Conservation (phyloP, 1,140 invertebrate genomes). For the Acromyrmex heyeri region DNA sequence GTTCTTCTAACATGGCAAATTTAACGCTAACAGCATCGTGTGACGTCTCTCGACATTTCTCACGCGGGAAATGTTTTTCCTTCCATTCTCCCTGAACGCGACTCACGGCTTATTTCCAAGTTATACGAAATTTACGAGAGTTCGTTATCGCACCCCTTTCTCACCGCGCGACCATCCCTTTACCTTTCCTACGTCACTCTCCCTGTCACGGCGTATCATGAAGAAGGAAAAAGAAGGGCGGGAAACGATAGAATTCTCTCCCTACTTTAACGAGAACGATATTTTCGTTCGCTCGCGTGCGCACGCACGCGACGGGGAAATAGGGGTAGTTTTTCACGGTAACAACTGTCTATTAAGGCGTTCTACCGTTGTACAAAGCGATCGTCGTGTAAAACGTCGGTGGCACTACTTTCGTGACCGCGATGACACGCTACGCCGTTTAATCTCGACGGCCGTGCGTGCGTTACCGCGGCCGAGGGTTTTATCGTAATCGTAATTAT, state of each 20-base stretch:
- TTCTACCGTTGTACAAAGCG: not conserved
- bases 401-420: constrained; percentile 67
- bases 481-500: constrained; percentile 68
- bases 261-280: constrained; percentile 18
- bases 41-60: constrained; percentile 16
- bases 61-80: constrained; percentile 15
- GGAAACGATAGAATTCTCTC: not conserved
- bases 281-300: constrained; percentile 9
- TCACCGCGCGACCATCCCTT: not conserved
- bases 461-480: constrained; percentile 53
- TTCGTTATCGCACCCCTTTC: constrained; percentile 37
- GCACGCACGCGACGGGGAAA: not conserved
- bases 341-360: constrained; percentile 15
- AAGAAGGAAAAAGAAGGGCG: not conserved
- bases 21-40: not conserved
- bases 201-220: constrained; percentile 13
- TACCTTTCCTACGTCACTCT: constrained; percentile 4
- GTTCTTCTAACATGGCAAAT: not conserved
- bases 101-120: not conserved
- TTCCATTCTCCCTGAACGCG: not conserved
- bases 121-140: constrained; percentile 47
- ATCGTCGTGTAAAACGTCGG: constrained; percentile 23
- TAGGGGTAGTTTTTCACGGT: not conserved
- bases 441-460: constrained; percentile 56
- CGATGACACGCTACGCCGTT: constrained; percentile 65